Evolutionary conservation across 1,140 invertebrate species (phyloP).

Genomic region (Hydropsyche tenuis): DNA sequence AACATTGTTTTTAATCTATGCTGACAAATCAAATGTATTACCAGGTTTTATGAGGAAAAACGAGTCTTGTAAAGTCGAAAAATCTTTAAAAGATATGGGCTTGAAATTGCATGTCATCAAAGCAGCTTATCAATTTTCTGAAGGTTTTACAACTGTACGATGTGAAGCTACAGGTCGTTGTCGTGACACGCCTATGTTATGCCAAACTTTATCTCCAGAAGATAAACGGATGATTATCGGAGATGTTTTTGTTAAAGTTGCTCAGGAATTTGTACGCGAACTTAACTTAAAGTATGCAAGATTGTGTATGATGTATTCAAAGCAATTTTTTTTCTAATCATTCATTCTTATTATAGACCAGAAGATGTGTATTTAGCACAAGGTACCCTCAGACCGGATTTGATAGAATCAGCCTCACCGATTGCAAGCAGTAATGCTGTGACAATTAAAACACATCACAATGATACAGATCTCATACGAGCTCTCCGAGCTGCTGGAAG

Average conservation of each 20-base stretch:
- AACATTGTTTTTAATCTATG: conserved; percentile 18
- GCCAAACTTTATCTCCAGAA: conserved; percentile 88
- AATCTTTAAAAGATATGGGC: conserved; percentile 84
- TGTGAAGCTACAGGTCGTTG: conserved; percentile 67
- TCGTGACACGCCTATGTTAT: conserved; percentile 85
- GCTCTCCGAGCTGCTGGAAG: conserved; percentile 82
- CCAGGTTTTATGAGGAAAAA: conserved; percentile 94
- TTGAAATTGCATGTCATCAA: conserved; percentile 85
- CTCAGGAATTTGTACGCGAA: conserved; percentile 82
- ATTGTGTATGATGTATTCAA: too few species aligned
- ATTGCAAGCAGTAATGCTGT: conserved; percentile 88
- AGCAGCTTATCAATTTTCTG: conserved; percentile 75
- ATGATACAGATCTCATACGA: conserved; percentile 96
- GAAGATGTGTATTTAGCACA: conserved; percentile 88
- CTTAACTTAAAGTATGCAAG: conserved; percentile 71
- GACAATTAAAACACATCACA: conserved; percentile 99
- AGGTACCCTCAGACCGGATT: conserved; percentile 94
- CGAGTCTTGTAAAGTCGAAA: conserved; percentile 88
- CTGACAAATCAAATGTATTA: conserved; percentile 24
- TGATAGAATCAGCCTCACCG: conserved; percentile 95
- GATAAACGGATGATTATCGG: conserved; percentile 99
- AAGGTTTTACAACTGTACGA: conserved; percentile 77
- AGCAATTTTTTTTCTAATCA: conserved; percentile 8
- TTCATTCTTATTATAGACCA: conserved; percentile 57
- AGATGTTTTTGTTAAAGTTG: conserved; percentile 94